Evolutionary conservation across 2,113 vertebrate species (phyloP), one percentile per base, ranked within the genome.

Genomic region (Ptychochromis oligacanthus): DNA sequence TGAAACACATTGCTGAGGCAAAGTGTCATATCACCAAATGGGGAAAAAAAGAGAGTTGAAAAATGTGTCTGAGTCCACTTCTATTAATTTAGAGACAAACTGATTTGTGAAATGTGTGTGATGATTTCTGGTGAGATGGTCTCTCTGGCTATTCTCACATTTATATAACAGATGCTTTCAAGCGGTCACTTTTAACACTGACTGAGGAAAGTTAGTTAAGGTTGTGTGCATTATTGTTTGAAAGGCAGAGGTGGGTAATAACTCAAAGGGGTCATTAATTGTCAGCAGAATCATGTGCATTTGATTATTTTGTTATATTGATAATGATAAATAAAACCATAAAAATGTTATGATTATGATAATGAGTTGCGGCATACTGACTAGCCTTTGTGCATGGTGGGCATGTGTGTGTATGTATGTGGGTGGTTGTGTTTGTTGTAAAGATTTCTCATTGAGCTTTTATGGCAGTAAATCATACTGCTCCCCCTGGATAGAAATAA

Each of bases 1-100:
- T 72, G 67, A 26, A 72, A 72, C 65, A 72, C 65, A 72, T 6
- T 52, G 46, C 46, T 52, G 65, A 72, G 67, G 26, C 67, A 72
- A 72, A 31, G 43, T 72, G 46, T 52, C 65, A 72, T 5, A 52
- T 31, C 65, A 72, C 65, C 65, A 72, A 72, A 72, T 24, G 20
- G 54, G 54, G 7, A n/a, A n/a, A n/a, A n/a, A 6, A 10, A 3
- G 18, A 4, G 14, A 7, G 65, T 9, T 72, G 18, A 72, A 72
- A 72, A 72, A 52, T 72, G 43, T 31, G 65, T 72, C 43, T 70
- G 43, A 70, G 43, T 24, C 65, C 26, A 72, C 26, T 31, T 26
- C 18, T 14, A 72, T 54, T 72, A 72, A 72, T 54, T 72, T 54
- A 34, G 17, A 72, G 31, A 54, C 26, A 72, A 54, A 54, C 6